These are phyloP conservation scores for Dermochelys coriacea DNA, from an alignment of 2,797 vertebrate genomes.

Conservation along the genomic window DNA sequence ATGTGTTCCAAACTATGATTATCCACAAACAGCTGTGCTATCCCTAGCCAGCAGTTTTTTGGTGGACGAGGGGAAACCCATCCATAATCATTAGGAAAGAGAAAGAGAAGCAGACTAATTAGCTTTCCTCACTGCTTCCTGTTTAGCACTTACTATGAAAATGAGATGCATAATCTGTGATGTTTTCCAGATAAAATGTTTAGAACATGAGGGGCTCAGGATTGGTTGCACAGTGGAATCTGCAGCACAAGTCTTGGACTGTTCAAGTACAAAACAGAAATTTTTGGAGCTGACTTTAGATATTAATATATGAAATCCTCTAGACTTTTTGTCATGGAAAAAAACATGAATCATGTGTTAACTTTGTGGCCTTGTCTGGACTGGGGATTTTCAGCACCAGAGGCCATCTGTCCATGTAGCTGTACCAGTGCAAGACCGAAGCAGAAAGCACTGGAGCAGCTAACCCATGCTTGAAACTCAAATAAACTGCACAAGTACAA, in stretches of 20 bases:
- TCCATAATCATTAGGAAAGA: neutral
- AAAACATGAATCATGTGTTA: neutral
- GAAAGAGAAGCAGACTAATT: slow-evolving; percentile 26
- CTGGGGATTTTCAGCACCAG: neutral
- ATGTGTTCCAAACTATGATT: slow-evolving; percentile 13
- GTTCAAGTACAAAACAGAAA: neutral
- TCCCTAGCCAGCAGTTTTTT: slow-evolving; percentile 26
- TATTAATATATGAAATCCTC: neutral
- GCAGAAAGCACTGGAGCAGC: neutral
- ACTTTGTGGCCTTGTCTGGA: neutral
- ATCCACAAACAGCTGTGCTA: slow-evolving; percentile 26
- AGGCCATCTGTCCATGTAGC: neutral
- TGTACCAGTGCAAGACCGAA: neutral
- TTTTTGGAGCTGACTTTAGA: fast-evolving
- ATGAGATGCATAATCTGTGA: neutral
- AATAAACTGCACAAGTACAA: fast-evolving
- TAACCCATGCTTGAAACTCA: fast-evolving
- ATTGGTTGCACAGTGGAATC: slow-evolving; percentile 18
- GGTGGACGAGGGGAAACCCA: slow-evolving; percentile 22
- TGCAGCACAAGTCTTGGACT: neutral
- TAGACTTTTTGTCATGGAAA: neutral
- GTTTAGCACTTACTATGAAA: slow-evolving; percentile 2
- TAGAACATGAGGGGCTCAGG: neutral
- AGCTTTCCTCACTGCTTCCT: neutral
- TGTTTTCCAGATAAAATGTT: slow-evolving; percentile 13